A percentile compares a stretch with the other conserved stretches of the same genome.
Evolutionary conservation across 2,797 vertebrate species (phyloP).

Genomic region (Nasua narica): DNA sequence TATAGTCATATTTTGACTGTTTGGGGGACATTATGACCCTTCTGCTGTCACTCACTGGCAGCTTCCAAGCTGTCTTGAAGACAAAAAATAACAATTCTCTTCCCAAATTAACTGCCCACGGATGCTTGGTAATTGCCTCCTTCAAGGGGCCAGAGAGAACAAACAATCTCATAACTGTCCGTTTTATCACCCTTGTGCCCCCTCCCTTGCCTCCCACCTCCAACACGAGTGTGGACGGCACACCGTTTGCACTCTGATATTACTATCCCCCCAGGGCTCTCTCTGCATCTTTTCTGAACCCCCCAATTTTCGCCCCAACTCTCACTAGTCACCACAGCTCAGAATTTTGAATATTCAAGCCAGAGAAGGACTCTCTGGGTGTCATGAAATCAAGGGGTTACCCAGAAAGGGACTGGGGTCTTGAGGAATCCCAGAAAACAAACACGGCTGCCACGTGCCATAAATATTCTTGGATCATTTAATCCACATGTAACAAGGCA

Average conservation of each 20-base stretch:
- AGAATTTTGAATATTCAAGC: background rate
- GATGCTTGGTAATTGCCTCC: background rate
- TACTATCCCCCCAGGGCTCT: background rate
- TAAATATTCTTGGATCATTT: conserved; percentile 23
- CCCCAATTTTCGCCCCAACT: background rate
- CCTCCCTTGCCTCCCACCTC: background rate
- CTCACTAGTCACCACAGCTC: background rate
- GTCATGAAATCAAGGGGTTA: conserved; percentile 25
- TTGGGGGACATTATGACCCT: background rate
- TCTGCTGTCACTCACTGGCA: background rate
- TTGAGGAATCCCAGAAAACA: background rate
- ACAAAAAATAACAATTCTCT: background rate
- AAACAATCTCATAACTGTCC: background rate
- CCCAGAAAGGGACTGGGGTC: background rate
- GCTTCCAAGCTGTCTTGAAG: background rate
- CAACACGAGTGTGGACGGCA: background rate
- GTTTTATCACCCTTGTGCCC: background rate
- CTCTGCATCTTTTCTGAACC: background rate
- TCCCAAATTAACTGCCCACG: background rate
- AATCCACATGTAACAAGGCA: conserved; percentile 7
- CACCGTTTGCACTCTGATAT: background rate
- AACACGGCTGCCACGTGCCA: conserved; percentile 42
- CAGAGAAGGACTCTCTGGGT: background rate
- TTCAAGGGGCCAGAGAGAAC: background rate
- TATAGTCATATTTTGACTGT: background rate